phyloP scores from a whole-genome alignment of 2,113 vertebrate genomes.

The Cryptotis parvus region DNA sequence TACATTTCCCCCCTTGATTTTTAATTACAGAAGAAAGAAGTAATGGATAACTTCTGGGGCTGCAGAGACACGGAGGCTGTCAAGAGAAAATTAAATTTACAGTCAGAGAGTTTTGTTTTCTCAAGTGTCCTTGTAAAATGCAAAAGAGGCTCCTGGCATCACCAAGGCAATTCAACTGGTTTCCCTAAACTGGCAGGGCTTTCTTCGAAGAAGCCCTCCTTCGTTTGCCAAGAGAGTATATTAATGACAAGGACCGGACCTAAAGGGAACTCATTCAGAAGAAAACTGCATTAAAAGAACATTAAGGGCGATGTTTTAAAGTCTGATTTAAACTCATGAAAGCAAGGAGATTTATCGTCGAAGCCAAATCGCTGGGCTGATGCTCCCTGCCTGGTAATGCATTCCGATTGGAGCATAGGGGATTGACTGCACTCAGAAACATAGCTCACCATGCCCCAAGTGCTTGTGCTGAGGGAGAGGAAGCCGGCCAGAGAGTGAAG shows the following conservation, averaged over 20 bases:
- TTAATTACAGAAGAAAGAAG: constrained; percentile 83
- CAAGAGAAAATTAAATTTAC: constrained; percentile 81
- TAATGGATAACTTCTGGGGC: constrained; percentile 67
- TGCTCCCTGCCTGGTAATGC: constrained; percentile 60
- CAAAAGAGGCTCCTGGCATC: constrained; percentile 81
- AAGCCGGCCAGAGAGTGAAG: constrained; percentile 25
- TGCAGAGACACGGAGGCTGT: constrained; percentile 66
- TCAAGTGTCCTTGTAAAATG: constrained; percentile 85
- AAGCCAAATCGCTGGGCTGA: constrained; percentile 71
- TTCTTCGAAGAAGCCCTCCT: constrained; percentile 77
- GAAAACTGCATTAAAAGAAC: constrained; percentile 84
- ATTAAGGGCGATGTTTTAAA: constrained; percentile 81
- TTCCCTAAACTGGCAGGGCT: constrained; percentile 81
- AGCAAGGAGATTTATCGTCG: constrained; percentile 78
- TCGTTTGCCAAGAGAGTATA: constrained; percentile 80
- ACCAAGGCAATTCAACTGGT: constrained; percentile 74
- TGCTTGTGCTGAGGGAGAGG: neutral
- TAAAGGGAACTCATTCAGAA: constrained; percentile 84
- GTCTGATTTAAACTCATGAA: constrained; percentile 82
- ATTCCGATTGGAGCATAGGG: constrained; percentile 53
- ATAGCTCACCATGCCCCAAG: constrained; percentile 23
- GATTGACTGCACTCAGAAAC: constrained; percentile 57
- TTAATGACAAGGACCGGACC: constrained; percentile 81
- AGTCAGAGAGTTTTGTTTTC: constrained; percentile 80
- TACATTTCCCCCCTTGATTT: constrained; percentile 79